Percentiles rank a stretch among this genome's conserved stretches.
Evolutionary conservation across 2,888 invertebrate species (phyloP).

Genomic region (Sminthurides aquaticus): DNA sequence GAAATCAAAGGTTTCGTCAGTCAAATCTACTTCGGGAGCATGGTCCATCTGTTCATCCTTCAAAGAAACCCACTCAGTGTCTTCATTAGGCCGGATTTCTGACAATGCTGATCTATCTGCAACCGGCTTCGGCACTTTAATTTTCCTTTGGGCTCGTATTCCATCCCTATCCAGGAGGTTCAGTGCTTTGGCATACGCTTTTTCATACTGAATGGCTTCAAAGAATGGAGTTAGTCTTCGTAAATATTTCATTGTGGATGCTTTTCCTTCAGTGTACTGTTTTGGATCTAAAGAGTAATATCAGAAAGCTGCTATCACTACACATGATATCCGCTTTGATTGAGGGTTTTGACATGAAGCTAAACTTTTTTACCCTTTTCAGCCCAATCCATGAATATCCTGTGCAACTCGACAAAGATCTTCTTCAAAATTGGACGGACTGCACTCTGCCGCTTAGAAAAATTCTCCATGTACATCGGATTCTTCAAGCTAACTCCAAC

Average conservation of each 20-base stretch:
- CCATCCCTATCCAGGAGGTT: conserved; percentile 5
- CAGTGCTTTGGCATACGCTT: conserved; percentile 2
- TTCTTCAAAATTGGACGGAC: conserved; percentile 27
- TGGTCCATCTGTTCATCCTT: not conserved
- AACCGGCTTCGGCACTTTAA: not conserved
- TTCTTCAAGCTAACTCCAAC: conserved; percentile 31
- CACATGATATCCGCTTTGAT: not conserved
- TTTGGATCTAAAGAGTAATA: not conserved
- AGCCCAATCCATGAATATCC: conserved; percentile 32
- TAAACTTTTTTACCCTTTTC: conserved; percentile 26
- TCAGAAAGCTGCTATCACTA: too few relatives aligned
- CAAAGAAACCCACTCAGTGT: not conserved
- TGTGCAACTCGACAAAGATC: conserved; percentile 35
- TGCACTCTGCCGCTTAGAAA: conserved; percentile 19
- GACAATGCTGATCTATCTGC: conserved; percentile 24
- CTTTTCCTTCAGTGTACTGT: conserved; percentile 5
- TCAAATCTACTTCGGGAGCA: not conserved
- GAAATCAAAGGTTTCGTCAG: conserved; percentile 14
- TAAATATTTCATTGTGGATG: conserved; percentile 26
- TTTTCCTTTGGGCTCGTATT: not conserved
- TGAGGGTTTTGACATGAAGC: not conserved
- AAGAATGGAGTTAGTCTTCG: conserved; percentile 20
- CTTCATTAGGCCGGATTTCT: conserved; percentile 29
- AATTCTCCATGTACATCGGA: conserved; percentile 31
- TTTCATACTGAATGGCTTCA: conserved; percentile 13